Evolutionary conservation across 2,888 invertebrate species (phyloP), one percentile per base, ranked within the genome.

Genomic region (Himalopsyche kuldschensis): DNA sequence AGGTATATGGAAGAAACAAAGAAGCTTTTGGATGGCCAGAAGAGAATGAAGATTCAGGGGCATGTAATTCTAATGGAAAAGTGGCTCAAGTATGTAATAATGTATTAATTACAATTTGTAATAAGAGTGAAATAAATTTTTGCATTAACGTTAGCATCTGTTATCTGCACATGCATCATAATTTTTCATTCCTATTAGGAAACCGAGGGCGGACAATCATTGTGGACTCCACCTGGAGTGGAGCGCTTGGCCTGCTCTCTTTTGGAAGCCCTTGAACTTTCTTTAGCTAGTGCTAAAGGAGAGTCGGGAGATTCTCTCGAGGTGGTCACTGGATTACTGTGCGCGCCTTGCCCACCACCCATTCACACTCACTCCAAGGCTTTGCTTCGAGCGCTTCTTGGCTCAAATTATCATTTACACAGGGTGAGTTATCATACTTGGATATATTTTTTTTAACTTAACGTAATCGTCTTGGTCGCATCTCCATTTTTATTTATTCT

Each of bases 1-100:
- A 95, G 95, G 88, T 92, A 1, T 98, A 98, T 89, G 98, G 98
- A 0, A 98, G 98, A 90, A 96, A 97, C 1, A 99, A 99, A 90
- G 98, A 98, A 89, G 93, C 95, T 0, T 98, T 99, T 88, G 98
- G 98, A 69, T 99, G 98, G 99, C 98, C 98, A 0, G 98, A 99
- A 89, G 98, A 99, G 88, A 94, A 94, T 10, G 98, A 98, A 88
- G 98, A 98, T 85, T 90, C 91, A 2, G 90, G 91, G 0, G 89
- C 91, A 17, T 91, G 91, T 80, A 89, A 91, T 0, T 91, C 91
- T 0, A 89, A 91, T 0, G 91, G 90, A 87, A 91, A 92, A 88
- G 89, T 91, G 1, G 89, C 90, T 55, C 90, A 90, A 87, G 91
- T 91, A 88, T 48, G 5, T 47, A 78, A 48, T 75, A 75, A n/a